Evolutionary conservation across 2,888 invertebrate species (phyloP).

Genomic region (Mallateleia sp.): DNA sequence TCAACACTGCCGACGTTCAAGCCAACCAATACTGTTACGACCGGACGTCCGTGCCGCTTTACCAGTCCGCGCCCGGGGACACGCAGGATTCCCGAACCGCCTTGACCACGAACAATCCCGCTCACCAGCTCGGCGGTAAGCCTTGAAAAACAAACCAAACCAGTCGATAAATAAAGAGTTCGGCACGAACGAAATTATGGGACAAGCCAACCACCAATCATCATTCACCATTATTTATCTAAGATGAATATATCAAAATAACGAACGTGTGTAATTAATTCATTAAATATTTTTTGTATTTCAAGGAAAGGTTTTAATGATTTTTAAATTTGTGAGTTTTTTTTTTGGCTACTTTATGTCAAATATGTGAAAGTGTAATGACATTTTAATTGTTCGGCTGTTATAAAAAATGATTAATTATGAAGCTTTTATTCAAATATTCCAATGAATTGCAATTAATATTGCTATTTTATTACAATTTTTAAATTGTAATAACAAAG

Average conservation of each 20-base stretch:
- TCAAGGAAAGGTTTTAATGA: no score
- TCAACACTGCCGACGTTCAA: conserved; percentile 90
- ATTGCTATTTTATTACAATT: no score
- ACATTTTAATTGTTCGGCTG: no score
- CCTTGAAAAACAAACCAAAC: conserved; percentile 84
- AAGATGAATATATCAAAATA: background rate
- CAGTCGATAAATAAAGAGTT: background rate
- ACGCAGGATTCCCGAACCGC: conserved; percentile 88
- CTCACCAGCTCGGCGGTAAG: conserved; percentile 90
- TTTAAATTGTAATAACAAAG: no score
- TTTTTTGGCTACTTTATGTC: no score
- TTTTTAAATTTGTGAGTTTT: no score
- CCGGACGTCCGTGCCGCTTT: conserved; percentile 90
- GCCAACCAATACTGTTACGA: conserved; percentile 91
- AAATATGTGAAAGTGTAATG: no score
- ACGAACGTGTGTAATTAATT: background rate
- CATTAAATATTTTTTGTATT: background rate
- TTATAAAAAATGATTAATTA: no score
- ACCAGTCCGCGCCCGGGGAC: conserved; percentile 88
- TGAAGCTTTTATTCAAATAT: no score
- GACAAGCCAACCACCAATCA: background rate
- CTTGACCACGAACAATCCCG: conserved; percentile 88
- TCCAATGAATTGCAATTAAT: no score
- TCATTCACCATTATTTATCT: background rate
- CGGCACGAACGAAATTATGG: background rate